phyloP scores from a whole-genome alignment of 2,797 vertebrate genomes.

The Vipera latastei region DNA sequence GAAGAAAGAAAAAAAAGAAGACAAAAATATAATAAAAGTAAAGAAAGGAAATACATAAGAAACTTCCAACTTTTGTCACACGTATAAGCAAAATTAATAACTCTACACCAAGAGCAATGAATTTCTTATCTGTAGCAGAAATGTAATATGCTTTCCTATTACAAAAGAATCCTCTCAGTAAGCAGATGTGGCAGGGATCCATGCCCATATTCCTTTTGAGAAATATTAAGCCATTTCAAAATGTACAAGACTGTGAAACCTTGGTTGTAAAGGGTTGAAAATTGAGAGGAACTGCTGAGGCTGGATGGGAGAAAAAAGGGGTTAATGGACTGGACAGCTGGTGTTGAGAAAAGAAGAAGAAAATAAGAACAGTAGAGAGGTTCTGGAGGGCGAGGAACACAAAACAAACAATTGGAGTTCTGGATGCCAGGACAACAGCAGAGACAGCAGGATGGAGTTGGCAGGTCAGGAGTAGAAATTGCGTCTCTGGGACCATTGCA shows the following conservation, averaged over 20 bases:
- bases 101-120: not conserved
- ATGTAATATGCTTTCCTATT: not conserved
- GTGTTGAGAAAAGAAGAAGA: not conserved
- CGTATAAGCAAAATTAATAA: not conserved
- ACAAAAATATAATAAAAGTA: not conserved
- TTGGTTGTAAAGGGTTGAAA: not conserved
- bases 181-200: not conserved
- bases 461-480: not conserved
- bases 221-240: not conserved
- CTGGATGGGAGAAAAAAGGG: not conserved
- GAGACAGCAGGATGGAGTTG: not conserved
- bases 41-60: not conserved
- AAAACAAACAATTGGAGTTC: not conserved
- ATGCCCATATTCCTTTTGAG: not conserved
- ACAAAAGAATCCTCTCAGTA: not conserved
- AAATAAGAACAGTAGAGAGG: not conserved
- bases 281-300: not conserved
- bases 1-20: not conserved
- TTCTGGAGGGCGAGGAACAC: not conserved
- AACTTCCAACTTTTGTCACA: not conserved
- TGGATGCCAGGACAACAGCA: not conserved
- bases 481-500: not conserved
- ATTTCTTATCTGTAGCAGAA: not conserved
- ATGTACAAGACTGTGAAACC: not conserved
- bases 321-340: not conserved